These are phyloP conservation scores for Heterodera carotae DNA, from an alignment of 1,140 invertebrate species.

Conservation along the genomic window DNA sequence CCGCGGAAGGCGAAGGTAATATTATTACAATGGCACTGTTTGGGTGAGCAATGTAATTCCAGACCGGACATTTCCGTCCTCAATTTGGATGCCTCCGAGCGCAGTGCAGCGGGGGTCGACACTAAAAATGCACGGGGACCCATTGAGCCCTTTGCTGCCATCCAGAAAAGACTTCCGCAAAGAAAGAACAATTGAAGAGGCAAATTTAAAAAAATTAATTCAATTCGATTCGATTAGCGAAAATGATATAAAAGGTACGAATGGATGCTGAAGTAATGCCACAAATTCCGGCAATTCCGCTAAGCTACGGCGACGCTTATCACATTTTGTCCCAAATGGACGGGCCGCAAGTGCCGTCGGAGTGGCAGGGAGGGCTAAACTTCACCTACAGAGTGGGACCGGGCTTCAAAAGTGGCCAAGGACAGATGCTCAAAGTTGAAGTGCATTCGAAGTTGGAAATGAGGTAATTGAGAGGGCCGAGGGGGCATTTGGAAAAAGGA, in stretches of 20 bases:
- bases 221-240: not conserved
- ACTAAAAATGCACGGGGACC: conserved; percentile 50
- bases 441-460: conserved; percentile 52
- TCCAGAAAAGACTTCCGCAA: conserved; percentile 53
- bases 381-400: conserved; percentile 60
- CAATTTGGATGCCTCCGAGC: conserved; percentile 32
- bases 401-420: conserved; percentile 34
- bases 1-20: conserved; percentile 47
- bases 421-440: conserved; percentile 41
- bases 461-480: conserved; percentile 7
- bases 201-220: not conserved
- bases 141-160: conserved; percentile 59
- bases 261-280: conserved; percentile 38
- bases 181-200: conserved; percentile 49
- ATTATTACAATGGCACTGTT: too few species aligned
- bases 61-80: conserved; percentile 54
- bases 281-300: conserved; percentile 58
- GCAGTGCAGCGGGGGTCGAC: conserved; percentile 35
- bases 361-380: conserved; percentile 65
- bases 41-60: not conserved
- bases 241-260: conserved; percentile 25
- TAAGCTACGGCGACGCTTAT: conserved; percentile 60
- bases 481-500: not conserved
- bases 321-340: conserved; percentile 52
- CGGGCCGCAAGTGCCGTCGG: conserved; percentile 42